phyloP scores from a whole-genome alignment of 2,113 vertebrate genomes.

The Origma solitaria region DNA sequence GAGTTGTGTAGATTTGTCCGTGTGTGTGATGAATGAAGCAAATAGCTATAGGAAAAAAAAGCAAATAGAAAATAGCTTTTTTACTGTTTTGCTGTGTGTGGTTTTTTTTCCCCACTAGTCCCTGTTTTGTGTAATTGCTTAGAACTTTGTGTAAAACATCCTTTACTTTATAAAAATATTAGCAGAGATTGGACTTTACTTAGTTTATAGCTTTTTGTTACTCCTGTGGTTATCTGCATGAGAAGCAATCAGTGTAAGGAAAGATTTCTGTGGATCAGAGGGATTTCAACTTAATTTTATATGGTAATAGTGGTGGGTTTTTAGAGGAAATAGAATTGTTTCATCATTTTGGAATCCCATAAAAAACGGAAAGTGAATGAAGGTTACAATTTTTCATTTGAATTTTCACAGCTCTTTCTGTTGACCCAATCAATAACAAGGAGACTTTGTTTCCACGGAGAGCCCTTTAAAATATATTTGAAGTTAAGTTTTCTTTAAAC shows the following conservation, averaged over 20 bases:
- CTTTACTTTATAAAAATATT: not conserved
- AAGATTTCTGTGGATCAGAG: not conserved
- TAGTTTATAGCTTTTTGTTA: not conserved
- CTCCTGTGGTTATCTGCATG: not conserved
- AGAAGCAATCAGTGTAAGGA: not conserved
- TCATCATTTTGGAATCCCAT: not conserved
- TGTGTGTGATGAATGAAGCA: not conserved
- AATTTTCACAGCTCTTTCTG: not conserved
- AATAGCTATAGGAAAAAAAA: not conserved
- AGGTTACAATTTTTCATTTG: not conserved
- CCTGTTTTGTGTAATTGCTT: not conserved
- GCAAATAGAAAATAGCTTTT: not conserved
- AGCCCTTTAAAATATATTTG: not conserved
- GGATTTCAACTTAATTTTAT: not conserved
- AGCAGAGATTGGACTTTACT: not conserved
- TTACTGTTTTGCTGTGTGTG: not conserved
- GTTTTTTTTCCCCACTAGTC: rapidly evolving
- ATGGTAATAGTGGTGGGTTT: not conserved
- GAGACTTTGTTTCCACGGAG: not conserved
- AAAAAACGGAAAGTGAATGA: not conserved
- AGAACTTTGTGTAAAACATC: not conserved
- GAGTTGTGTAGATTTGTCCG: not conserved
- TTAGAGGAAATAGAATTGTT: not conserved
- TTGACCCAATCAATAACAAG: not conserved
- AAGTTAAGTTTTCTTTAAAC: not conserved